Conservation (phyloP, 2,888 invertebrate species). For the Diachrysia chrysitis region DNA sequence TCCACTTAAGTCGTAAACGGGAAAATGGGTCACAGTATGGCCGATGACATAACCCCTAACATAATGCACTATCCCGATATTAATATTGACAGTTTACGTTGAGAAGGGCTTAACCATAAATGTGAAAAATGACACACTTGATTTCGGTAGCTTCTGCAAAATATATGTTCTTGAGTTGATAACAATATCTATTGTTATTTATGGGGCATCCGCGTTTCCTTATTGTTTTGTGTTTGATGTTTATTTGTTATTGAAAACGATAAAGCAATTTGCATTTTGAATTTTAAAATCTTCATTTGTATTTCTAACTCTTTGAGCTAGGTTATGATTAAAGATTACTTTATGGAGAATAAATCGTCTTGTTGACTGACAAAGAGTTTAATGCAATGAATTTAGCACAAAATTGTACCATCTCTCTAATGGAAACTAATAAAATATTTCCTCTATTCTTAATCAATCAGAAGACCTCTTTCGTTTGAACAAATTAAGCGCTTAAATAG, state of each 20-base stretch:
- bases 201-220: background rate
- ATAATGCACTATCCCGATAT: constrained; percentile 31
- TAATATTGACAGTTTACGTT: constrained; percentile 29
- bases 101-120: background rate
- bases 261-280: background rate
- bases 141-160: constrained; percentile 5
- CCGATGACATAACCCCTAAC: constrained; percentile 11
- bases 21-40: constrained; percentile 35
- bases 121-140: constrained; percentile 12
- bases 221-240: background rate
- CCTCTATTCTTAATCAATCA: background rate
- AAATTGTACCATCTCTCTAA: background rate
- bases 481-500: background rate
- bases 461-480: background rate
- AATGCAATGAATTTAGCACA: too few species aligned
- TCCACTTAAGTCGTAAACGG: constrained; percentile 38
- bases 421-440: background rate
- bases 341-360: too few species aligned
- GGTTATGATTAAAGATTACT: too few species aligned
- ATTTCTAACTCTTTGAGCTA: background rate
- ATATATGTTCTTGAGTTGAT: constrained; percentile 1
- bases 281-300: background rate
- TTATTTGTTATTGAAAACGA: background rate
- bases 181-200: background rate
- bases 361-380: too few species aligned